Base-by-base conservation (phyloP, 2,113 vertebrate species). In the Copsychus sechellarum region DNA sequence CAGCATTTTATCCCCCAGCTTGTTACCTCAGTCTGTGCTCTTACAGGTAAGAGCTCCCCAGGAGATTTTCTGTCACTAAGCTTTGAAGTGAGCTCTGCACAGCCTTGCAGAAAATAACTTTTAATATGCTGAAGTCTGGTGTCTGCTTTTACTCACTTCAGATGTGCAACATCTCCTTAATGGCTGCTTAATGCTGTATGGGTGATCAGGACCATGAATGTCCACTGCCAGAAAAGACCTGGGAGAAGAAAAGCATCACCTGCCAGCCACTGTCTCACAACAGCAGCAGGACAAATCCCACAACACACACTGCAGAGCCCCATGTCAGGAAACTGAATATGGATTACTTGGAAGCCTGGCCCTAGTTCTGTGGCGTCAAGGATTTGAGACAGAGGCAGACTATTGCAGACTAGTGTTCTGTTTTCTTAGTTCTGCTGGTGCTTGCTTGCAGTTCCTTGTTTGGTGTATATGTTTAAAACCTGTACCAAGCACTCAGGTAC, bases 1-100 rank as follows among this genome's bases (percentile, higher is more conserved):
- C 62, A 67, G 66, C 16, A 22, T 86, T 88, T 83, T 57, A 86
- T 77, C 14, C 54, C 15, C 6, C 58, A 65, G 74, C 85, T 93
- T 82, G 58, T 88, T 96, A 80, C 36, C 70, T 85, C 70, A 64
- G 45, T 47, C 71, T 73, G 42, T 50, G 64, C 64, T 93, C 67
- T 90, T 93, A 57, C 74, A 88, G 79, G 94, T 86, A 80, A 90
- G 78, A 85, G 58, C 50, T 93, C 66, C 96, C 71, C 83, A 21
- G 82, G 90, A 88, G 88, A 76, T 67, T 94, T 90, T 80, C 66
- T 94, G 93, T 86, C 86, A 86, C 82, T 58, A 36, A 82, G 76
- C 58, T 90, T 81, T 80, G 74, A 94, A 94, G 71, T 17, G 45
- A 95, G 62, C 40, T 92, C 79, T 96, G 67, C 50, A 73, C 45